phyloP scores from a whole-genome alignment of 2,797 vertebrate genomes.

The Crenichthys baileyi region DNA sequence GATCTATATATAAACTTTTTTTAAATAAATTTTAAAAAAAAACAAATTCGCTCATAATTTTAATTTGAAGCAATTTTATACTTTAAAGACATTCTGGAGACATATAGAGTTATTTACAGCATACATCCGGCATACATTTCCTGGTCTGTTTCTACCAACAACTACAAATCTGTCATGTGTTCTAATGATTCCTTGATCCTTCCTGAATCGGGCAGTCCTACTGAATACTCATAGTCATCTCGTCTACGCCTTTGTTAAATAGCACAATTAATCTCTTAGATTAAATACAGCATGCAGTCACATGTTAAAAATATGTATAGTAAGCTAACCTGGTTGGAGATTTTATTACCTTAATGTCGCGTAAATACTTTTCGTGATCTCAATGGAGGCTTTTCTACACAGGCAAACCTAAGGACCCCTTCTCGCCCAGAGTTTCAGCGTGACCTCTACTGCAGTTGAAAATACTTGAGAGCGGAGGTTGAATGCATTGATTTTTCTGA shows the following conservation, averaged over 20 bases:
- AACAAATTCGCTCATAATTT: background rate
- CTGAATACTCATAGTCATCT: background rate
- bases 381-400: background rate
- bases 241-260: conserved; percentile 42
- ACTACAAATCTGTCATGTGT: conserved; percentile 31
- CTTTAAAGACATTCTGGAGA: background rate
- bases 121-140: background rate
- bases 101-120: too few species aligned
- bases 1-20: background rate
- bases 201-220: conserved; percentile 56
- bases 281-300: fast-evolving
- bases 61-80: background rate
- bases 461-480: conserved; percentile 75
- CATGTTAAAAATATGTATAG: fast-evolving
- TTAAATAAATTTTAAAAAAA: background rate
- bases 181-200: conserved; percentile 12
- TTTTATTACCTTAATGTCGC: fast-evolving
- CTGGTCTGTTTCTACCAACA: background rate
- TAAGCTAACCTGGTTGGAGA: fast-evolving
- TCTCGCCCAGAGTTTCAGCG: conserved; percentile 61
- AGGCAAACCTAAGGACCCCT: conserved; percentile 66
- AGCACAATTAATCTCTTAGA: fast-evolving
- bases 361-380: background rate
- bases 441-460: conserved; percentile 87
- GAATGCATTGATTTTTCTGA: conserved; percentile 62